These are phyloP conservation scores for Addax nasomaculatus DNA, from an alignment of 2,113 vertebrate species.

Conservation along the genomic window DNA sequence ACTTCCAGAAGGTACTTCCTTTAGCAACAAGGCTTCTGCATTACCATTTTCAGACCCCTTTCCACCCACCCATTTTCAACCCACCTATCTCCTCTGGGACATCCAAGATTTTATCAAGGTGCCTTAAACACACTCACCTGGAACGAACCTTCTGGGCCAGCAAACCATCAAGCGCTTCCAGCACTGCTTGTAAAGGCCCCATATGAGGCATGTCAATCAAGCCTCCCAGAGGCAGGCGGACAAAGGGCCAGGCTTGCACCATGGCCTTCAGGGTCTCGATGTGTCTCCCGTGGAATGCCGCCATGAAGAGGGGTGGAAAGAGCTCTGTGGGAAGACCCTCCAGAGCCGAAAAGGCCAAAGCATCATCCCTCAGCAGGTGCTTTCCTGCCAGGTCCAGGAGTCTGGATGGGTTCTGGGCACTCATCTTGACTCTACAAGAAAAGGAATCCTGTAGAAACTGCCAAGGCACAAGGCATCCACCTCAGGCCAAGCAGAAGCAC, in stretches of 20 bases:
- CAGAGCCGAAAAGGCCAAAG: background rate
- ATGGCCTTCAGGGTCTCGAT: rapidly evolving
- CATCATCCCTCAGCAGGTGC: background rate
- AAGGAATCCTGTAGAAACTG: background rate
- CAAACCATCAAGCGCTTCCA: background rate
- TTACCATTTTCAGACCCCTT: background rate
- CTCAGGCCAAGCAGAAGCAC: background rate
- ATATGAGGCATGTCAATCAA: background rate
- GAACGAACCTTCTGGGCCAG: background rate
- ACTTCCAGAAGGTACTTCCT: background rate
- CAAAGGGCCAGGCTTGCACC: background rate
- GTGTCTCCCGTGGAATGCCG: background rate
- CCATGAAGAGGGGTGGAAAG: background rate
- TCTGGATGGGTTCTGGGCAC: background rate
- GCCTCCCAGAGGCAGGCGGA: background rate
- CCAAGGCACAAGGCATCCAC: background rate
- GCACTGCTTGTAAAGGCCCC: background rate
- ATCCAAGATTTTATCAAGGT: no score
- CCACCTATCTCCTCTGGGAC: background rate
- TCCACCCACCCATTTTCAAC: background rate
- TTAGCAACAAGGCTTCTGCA: background rate
- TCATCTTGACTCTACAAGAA: background rate
- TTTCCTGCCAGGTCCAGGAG: background rate
- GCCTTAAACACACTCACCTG: background rate
- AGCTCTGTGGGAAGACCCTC: background rate